These are phyloP conservation scores for Ophion costatus DNA, from an alignment of 2,888 invertebrate genomes.

Conservation along the genomic window DNA sequence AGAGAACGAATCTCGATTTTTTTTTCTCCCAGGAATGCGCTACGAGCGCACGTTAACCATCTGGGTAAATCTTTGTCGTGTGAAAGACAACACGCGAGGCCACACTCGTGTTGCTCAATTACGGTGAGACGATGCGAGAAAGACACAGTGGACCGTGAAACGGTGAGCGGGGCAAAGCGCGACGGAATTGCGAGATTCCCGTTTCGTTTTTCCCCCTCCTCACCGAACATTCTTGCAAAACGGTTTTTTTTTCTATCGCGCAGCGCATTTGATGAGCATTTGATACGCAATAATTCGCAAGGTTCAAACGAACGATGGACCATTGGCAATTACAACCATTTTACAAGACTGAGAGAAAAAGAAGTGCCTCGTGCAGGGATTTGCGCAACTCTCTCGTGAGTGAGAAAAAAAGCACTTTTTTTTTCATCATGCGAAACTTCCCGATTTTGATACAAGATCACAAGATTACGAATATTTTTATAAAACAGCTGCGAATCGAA, in stretches of 20 bases:
- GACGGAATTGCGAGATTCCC: conserved; percentile 7
- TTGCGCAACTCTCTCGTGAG: neutral
- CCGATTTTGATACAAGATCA: neutral
- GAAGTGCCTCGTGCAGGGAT: neutral
- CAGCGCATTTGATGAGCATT: neutral
- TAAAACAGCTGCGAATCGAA: neutral
- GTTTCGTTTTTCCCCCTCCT: neutral
- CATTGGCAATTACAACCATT: neutral
- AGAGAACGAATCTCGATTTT: conserved; percentile 37
- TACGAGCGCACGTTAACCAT: conserved; percentile 34
- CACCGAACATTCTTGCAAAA: neutral
- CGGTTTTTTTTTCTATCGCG: neutral
- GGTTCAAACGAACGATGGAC: neutral
- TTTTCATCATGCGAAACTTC: neutral
- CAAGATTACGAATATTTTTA: neutral
- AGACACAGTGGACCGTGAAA: neutral
- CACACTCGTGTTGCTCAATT: conserved; percentile 53
- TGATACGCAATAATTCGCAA: neutral
- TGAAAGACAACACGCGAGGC: conserved; percentile 56
- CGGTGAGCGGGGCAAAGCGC: conserved; percentile 8
- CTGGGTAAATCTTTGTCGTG: conserved; percentile 55
- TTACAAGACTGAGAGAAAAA: neutral
- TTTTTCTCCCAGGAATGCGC: conserved; percentile 7
- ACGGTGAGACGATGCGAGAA: conserved; percentile 52
- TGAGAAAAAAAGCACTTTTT: neutral